Evolutionary conservation across 2,888 invertebrate genomes (phyloP).

Genomic region (Drosophila lutescens): DNA sequence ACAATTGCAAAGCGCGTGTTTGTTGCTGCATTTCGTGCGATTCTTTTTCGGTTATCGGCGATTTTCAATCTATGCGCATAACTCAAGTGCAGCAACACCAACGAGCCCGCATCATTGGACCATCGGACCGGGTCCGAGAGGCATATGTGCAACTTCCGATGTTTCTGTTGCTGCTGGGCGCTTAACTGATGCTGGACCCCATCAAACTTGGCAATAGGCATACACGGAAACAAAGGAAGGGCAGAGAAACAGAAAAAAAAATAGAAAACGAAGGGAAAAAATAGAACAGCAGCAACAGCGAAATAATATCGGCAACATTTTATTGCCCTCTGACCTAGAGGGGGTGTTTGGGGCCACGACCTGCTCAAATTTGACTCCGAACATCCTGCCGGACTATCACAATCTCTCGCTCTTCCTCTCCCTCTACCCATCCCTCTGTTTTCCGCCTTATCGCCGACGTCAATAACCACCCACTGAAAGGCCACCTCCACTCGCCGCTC

Average conservation of each 20-base stretch:
- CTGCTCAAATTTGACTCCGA: constrained; percentile 75
- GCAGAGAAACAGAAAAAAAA: background rate
- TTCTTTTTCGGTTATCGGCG: constrained; percentile 78
- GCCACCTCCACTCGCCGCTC: constrained; percentile 22
- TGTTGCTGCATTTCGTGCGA: constrained; percentile 66
- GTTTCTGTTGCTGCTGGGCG: constrained; percentile 35
- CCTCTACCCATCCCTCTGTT: constrained; percentile 31
- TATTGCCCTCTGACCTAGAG: constrained; percentile 78
- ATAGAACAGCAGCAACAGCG: constrained; percentile 66
- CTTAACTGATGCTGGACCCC: constrained; percentile 79
- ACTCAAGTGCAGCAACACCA: constrained; percentile 68
- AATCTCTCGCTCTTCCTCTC: constrained; percentile 46
- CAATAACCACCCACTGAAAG: constrained; percentile 59
- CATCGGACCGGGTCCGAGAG: constrained; percentile 28
- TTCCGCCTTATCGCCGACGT: constrained; percentile 75
- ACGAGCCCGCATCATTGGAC: constrained; percentile 10
- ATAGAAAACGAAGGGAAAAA: constrained; percentile 26
- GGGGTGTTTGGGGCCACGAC: constrained; percentile 32
- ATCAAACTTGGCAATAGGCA: constrained; percentile 80
- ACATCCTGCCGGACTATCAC: constrained; percentile 54
- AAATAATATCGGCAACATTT: constrained; percentile 81
- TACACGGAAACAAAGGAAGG: constrained; percentile 17
- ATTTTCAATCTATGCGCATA: constrained; percentile 80
- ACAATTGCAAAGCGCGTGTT: constrained; percentile 7
- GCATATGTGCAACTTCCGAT: constrained; percentile 79